Conservation (phyloP, 2,113 vertebrate genomes). For the Pterocles burchelli region DNA sequence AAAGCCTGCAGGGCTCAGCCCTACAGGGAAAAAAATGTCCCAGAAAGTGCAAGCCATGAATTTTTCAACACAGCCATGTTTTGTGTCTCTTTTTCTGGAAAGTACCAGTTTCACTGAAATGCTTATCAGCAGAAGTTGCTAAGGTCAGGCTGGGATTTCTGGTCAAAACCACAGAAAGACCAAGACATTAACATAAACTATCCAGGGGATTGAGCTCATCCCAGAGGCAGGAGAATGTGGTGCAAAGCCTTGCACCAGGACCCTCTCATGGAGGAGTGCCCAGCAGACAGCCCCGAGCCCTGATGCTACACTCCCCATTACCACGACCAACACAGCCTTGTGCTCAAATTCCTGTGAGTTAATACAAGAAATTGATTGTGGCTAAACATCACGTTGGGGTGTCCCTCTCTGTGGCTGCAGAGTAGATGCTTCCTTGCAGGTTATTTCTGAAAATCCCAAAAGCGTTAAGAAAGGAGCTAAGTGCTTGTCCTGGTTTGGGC, state of each 20-base stretch:
- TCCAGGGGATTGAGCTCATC: neutral
- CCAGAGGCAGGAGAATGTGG: neutral
- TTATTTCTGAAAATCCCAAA: neutral
- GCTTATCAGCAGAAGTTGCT: neutral
- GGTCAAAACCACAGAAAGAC: neutral
- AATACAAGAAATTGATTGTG: neutral
- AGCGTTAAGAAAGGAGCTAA: neutral
- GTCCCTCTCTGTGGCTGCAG: neutral
- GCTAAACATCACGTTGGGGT: too few species aligned
- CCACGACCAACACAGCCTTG: neutral
- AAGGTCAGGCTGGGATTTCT: neutral
- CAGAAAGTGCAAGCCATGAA: neutral
- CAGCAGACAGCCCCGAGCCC: neutral
- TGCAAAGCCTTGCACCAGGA: neutral
- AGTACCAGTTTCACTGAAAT: neutral
- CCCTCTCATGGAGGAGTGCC: neutral
- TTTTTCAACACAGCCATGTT: neutral
- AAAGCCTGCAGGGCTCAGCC: neutral
- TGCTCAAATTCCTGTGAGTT: neutral
- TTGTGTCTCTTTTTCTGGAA: neutral
- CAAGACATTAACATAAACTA: neutral
- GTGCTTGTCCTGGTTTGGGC: neutral
- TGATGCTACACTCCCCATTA: rapidly evolving
- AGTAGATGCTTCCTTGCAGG: neutral
- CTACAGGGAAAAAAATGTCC: neutral